Evolutionary conservation across 2,888 invertebrate species (phyloP), one percentile per base, ranked within the genome.

Genomic region (Lepeophtheirus nordmannii): DNA sequence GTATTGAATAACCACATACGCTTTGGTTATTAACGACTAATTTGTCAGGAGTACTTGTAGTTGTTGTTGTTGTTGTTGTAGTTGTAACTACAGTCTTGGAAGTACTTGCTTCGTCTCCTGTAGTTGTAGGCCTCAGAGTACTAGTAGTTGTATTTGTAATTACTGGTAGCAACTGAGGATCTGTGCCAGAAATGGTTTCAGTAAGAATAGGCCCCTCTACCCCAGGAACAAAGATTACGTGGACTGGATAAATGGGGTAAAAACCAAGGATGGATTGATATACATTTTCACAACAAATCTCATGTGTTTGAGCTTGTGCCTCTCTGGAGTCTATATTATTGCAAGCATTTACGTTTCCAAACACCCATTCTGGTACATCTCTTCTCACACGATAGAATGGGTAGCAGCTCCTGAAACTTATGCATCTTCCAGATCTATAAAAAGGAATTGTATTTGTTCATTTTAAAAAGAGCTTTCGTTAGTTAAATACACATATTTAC

Each of bases 1-100:
- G 20, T 14, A 38, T 38, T 10, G 60, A 46, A n/a, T 39, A n/a
- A 12, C 66, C 66, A 46, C 66, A 66, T 12, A 22, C 41, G 1
- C n/a, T 9, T 10, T 63, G 14, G 53, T 53, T 20, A n/a, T 14
- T 46, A 30, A 30, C 7, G 30, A 30, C 30, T 7, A 30, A 30
- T 2, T 30, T 30, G 30, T 30, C 30, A 5, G 53, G 53, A 3
- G 5, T 46, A n/a, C 17, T 17, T n/a, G 17, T n/a, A 14, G 53
- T 46, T n/a, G 53, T 46, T 17, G 53, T 46, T 46, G 2, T 5
- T 14, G 2, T 46, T 5, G 5, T 8, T 3, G 8, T n/a, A n/a
- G 53, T 46, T 41, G 41, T 41, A 10, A 14, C 14, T 14, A 11
- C 14, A n/a, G 53, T 46, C 2, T 2, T 46, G 14, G 53, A 46